Conservation (phyloP, 2,888 invertebrate species). For the Rhagonycha lutea region DNA sequence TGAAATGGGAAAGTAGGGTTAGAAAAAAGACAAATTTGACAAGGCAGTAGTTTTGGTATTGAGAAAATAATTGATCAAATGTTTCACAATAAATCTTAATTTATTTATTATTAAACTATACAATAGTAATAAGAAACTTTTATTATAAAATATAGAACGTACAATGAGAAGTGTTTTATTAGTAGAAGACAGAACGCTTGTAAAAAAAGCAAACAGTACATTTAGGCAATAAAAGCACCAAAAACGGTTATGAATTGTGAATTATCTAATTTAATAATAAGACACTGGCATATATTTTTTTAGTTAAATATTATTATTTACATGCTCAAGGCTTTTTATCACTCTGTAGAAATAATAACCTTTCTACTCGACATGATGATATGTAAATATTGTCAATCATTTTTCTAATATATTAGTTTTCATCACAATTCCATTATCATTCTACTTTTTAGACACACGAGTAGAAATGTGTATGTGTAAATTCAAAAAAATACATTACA, state of each 20-base stretch:
- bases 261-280: constrained; percentile 39
- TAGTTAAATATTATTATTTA: constrained; percentile 39
- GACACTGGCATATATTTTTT: constrained; percentile 41
- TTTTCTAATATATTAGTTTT: constrained; percentile 38
- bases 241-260: constrained; percentile 43
- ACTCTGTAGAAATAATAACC: constrained; percentile 46
- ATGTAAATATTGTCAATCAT: constrained; percentile 54
- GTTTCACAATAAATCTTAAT: background rate
- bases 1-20: background rate
- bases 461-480: constrained; percentile 17
- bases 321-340: constrained; percentile 53
- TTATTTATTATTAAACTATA: background rate
- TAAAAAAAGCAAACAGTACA: constrained; percentile 51
- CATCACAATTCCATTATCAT: constrained; percentile 41
- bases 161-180: constrained; percentile 24
- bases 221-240: constrained; percentile 52
- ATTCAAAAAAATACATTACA: constrained; percentile 21
- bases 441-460: constrained; percentile 21
- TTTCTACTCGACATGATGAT: constrained; percentile 49
- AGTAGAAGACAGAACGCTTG: constrained; percentile 36
- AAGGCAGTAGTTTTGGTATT: background rate
- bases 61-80: background rate
- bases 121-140: background rate
- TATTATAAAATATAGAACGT: background rate
- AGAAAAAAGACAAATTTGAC: background rate